Percentiles rank a stretch among this genome's conserved stretches.
Evolutionary conservation across 1,140 invertebrate genomes (phyloP).

Genomic region (Centruroides sculpturatus): DNA sequence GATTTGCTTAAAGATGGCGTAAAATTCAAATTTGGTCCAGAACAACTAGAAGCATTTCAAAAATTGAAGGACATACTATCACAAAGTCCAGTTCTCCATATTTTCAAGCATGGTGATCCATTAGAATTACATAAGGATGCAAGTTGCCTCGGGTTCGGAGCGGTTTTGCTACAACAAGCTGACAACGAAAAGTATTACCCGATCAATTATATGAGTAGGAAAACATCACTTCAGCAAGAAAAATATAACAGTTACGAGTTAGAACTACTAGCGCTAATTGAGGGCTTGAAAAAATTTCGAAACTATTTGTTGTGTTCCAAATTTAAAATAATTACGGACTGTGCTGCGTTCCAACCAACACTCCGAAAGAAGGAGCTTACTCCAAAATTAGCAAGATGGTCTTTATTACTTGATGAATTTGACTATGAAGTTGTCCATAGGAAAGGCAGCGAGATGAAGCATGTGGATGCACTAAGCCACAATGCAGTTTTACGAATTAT

Average conservation of each 20-base stretch:
- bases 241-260: background rate
- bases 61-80: too few species aligned
- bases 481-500: background rate
- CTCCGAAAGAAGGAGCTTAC: constrained; percentile 1
- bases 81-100: too few species aligned
- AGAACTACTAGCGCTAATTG: constrained; percentile 1
- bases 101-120: too few species aligned
- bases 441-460: background rate
- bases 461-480: constrained; percentile 8
- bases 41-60: too few species aligned
- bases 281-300: constrained; percentile 1
- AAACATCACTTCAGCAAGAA: background rate
- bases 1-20: too few species aligned
- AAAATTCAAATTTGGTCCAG: too few species aligned
- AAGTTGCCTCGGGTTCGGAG: constrained; percentile 32
- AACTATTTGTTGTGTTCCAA: background rate
- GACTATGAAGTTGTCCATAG: constrained; percentile 9
- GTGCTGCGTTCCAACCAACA: constrained; percentile 2
- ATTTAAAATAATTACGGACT: constrained; percentile 10
- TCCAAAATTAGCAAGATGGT: constrained; percentile 4
- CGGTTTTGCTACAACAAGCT: constrained; percentile 30
- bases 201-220: background rate
- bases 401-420: background rate
- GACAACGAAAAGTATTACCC: constrained; percentile 14
- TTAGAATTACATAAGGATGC: too few species aligned